Evolutionary conservation across 2,797 vertebrate genomes (phyloP).

Genomic region (Orientallactaga sibirica): DNA sequence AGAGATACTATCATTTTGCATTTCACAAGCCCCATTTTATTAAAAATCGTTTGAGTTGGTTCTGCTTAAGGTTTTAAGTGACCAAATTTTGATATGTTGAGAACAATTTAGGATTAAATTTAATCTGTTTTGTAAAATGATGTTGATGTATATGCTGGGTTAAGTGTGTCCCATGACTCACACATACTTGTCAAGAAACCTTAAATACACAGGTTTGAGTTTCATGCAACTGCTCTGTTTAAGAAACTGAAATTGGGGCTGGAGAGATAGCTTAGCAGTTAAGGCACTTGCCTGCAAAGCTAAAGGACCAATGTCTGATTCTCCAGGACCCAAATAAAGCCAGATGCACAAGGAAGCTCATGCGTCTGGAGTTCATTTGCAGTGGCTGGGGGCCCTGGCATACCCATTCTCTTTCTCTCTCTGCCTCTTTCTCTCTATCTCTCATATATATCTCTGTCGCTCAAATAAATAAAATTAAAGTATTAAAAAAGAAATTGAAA

Average conservation of each 20-base stretch:
- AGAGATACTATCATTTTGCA: neutral
- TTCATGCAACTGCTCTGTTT: constrained; percentile 27
- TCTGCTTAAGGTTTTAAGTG: constrained; percentile 30
- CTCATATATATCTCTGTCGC: no score
- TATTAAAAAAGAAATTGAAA: neutral
- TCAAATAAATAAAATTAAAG: no score
- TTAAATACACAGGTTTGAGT: neutral
- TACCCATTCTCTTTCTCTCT: no score
- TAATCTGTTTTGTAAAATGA: constrained; percentile 45
- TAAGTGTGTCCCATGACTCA: constrained; percentile 34
- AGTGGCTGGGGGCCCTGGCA: no score
- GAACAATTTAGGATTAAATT: constrained; percentile 25
- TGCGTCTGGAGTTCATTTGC: no score
- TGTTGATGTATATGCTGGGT: neutral
- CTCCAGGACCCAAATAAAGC: no score
- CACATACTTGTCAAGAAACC: neutral
- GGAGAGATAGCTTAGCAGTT: no score
- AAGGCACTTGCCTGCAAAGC: no score
- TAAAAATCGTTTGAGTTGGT: constrained; percentile 23
- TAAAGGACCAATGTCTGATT: no score
- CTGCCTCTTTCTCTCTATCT: no score
- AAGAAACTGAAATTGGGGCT: neutral
- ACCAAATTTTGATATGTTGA: constrained; percentile 43
- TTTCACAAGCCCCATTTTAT: neutral
- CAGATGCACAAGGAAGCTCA: no score